Conservation (phyloP, 2,888 invertebrate species). For the Latrodectus elegans region DNA sequence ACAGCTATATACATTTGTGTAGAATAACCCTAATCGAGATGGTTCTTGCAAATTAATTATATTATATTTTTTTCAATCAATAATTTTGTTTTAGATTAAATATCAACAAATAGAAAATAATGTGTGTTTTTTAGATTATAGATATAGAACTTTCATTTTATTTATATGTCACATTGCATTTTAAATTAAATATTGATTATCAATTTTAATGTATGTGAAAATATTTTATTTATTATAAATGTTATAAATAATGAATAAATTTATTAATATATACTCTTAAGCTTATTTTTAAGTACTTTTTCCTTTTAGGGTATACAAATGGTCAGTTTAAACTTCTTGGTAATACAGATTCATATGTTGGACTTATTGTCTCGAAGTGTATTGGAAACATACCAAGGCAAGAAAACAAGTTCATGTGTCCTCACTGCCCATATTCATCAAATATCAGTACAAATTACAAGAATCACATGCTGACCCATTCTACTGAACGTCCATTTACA, state of each 20-base stretch:
- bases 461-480: constrained; percentile 54
- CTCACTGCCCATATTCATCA: constrained; percentile 59
- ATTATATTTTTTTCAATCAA: too few relatives aligned
- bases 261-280: too few relatives aligned
- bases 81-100: too few relatives aligned
- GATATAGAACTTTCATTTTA: too few relatives aligned
- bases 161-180: too few relatives aligned
- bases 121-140: too few relatives aligned
- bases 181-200: too few relatives aligned
- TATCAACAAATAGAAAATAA: too few relatives aligned
- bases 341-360: not conserved
- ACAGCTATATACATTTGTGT: too few relatives aligned
- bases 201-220: not conserved
- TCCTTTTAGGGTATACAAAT: not conserved
- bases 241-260: too few relatives aligned
- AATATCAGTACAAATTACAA: constrained; percentile 65
- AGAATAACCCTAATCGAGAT: too few relatives aligned
- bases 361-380: not conserved
- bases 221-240: not conserved
- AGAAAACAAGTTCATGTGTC: constrained; percentile 39
- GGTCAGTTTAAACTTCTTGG: constrained; percentile 5
- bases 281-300: not conserved
- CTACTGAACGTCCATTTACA: constrained; percentile 51
- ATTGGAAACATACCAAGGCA: not conserved
- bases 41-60: too few relatives aligned